Conservation (phyloP, 2,888 invertebrate genomes). For the Nemotelus pantherinus region DNA sequence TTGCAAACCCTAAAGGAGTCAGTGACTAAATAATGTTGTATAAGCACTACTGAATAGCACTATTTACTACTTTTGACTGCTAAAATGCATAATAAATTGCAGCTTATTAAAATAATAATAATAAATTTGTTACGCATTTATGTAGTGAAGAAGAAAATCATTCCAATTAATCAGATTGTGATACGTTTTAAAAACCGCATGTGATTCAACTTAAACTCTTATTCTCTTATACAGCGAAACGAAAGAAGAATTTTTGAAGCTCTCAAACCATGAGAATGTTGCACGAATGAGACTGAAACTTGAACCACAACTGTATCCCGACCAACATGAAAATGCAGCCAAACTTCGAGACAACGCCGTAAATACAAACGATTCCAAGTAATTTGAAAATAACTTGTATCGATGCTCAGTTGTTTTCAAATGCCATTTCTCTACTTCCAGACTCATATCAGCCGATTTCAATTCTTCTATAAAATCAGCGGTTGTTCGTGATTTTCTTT, state of each 20-base stretch:
- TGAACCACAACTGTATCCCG: conserved; percentile 68
- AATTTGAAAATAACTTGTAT: conserved; percentile 42
- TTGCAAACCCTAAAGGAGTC: no score
- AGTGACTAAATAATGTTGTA: no score
- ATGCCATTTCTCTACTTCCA: not conserved
- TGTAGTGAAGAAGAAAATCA: no score
- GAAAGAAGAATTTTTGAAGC: conserved; percentile 68
- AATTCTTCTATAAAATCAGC: conserved; percentile 65
- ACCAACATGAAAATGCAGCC: conserved; percentile 70
- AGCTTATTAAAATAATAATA: no score
- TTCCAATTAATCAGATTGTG: no score
- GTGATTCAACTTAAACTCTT: no score
- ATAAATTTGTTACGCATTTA: no score
- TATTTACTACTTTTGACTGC: no score
- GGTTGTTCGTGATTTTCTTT: conserved; percentile 63
- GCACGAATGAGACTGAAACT: conserved; percentile 72
- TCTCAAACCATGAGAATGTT: conserved; percentile 71
- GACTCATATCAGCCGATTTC: conserved; percentile 61
- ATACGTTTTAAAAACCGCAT: no score
- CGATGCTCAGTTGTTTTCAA: not conserved
- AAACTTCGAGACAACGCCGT: conserved; percentile 69
- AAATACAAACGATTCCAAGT: conserved; percentile 61
- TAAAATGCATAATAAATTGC: no score
- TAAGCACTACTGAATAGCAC: no score
- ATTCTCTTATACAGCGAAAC: no score